phyloP scores from a whole-genome alignment of 1,140 invertebrate genomes.

The Spodoptera litura region DNA sequence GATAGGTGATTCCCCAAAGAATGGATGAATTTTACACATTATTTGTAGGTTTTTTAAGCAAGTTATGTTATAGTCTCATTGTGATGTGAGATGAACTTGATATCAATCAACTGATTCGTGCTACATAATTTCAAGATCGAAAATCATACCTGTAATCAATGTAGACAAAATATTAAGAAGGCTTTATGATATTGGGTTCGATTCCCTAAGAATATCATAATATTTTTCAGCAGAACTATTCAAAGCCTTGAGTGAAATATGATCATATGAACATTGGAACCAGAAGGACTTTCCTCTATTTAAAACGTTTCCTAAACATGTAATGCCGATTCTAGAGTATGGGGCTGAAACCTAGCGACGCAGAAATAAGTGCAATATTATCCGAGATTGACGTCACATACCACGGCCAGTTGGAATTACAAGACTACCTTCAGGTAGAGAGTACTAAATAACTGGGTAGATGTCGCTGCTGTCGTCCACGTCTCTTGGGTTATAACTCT shows the following conservation, averaged over 20 bases:
- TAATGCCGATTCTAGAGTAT: conserved; percentile 86
- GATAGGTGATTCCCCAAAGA: neutral
- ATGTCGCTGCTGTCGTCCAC: conserved; percentile 22
- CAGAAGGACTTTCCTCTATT: neutral
- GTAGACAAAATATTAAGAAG: too few species aligned
- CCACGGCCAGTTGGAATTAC: conserved; percentile 90
- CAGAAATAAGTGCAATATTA: conserved; percentile 89
- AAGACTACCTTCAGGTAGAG: conserved; percentile 91
- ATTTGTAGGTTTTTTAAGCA: neutral
- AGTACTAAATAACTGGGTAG: conserved; percentile 15
- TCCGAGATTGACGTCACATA: conserved; percentile 89
- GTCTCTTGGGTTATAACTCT: conserved; percentile 15
- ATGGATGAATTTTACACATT: neutral
- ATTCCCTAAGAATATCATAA: neutral
- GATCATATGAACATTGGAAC: neutral
- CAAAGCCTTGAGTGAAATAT: too few species aligned
- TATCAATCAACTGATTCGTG: too few species aligned
- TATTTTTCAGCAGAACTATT: neutral
- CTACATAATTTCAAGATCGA: too few species aligned
- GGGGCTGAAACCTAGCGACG: conserved; percentile 88
- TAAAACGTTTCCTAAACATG: conserved; percentile 3
- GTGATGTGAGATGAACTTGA: too few species aligned
- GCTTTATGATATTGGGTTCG: neutral
- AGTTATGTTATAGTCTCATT: neutral
- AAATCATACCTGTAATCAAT: too few species aligned